Evolutionary conservation across 2,797 vertebrate species (phyloP).

Genomic region (Paramormyrops hopkinsi): DNA sequence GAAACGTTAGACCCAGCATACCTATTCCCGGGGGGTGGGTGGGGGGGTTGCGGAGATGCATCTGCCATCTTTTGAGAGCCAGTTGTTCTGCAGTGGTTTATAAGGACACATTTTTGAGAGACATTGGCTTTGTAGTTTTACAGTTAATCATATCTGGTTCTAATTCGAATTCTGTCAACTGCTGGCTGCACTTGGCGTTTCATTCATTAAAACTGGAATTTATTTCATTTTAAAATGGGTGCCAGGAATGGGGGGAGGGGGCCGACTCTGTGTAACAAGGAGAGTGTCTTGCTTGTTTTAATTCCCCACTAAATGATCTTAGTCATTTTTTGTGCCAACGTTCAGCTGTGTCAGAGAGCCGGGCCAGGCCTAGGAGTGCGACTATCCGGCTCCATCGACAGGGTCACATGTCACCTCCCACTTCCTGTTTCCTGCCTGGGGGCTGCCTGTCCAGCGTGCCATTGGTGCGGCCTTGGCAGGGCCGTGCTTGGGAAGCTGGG

Average conservation of each 20-base stretch:
- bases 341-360: not conserved
- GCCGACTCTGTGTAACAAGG: not conserved
- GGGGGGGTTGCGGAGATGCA: not conserved
- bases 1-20: not conserved
- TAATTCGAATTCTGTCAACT: constrained; percentile 3
- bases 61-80: not conserved
- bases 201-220: not conserved
- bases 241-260: not conserved
- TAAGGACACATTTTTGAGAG: not conserved
- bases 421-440: constrained; percentile 3
- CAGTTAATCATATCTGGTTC: not conserved
- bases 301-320: constrained; percentile 1
- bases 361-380: not conserved
- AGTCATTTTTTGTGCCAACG: not conserved
- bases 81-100: not conserved
- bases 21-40: not conserved
- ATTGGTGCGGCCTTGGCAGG: not conserved
- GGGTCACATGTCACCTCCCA: not conserved
- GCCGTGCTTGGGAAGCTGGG: not conserved
- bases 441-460: not conserved
- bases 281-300: not conserved
- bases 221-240: not conserved
- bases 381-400: not conserved
- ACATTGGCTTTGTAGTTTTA: not conserved
- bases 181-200: not conserved